A percentile compares a stretch with the other conserved stretches of the same genome.
These are phyloP conservation scores for Hesperophylax magnus DNA, from an alignment of 1,140 invertebrate species.

Conservation along the genomic window DNA sequence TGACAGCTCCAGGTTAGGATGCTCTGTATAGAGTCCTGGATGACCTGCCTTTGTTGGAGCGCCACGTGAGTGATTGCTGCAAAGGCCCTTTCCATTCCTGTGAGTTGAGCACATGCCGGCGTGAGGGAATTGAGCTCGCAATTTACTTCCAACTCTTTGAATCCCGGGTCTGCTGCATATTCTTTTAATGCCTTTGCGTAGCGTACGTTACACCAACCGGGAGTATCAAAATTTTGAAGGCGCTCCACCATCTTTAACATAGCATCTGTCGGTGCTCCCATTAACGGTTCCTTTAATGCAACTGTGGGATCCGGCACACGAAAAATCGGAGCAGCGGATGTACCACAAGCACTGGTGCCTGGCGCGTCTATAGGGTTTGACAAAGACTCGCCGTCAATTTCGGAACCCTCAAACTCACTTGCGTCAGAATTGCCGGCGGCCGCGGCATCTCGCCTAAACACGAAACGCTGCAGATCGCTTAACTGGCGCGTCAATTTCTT, in stretches of 20 bases:
- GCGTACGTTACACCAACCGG: not conserved
- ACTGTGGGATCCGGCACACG: not conserved
- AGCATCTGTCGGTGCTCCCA: not conserved
- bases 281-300: not conserved
- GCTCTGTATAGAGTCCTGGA: conserved; percentile 12
- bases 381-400: no score
- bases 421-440: no score
- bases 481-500: no score
- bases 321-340: not conserved
- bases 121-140: not conserved
- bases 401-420: no score
- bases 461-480: no score
- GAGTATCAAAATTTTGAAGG: not conserved
- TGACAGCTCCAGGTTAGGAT: not conserved
- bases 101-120: not conserved
- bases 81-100: conserved; percentile 2
- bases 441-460: no score
- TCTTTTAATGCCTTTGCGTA: not conserved
- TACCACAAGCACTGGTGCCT: not conserved
- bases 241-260: not conserved
- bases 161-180: not conserved
- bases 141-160: not conserved
- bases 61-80: not conserved
- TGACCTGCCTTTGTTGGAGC: not conserved
- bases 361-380: no score